A percentile compares a stretch with the other conserved stretches of the same genome.
Conservation (phyloP, 2,888 invertebrate genomes). For the Eulithis testata region DNA sequence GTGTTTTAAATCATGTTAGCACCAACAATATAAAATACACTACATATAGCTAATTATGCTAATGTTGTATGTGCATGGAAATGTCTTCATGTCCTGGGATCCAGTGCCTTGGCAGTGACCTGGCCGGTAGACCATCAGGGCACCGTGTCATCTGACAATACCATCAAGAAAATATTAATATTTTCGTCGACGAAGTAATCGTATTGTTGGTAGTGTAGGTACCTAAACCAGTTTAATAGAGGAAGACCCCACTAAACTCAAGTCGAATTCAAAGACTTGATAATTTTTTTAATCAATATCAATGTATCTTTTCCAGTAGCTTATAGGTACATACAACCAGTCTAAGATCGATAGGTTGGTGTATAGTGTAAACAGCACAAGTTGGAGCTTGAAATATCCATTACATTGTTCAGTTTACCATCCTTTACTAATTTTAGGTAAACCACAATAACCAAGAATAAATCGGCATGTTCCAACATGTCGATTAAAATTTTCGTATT, state of each 20-base stretch:
- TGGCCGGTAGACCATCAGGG: slow-evolving; percentile 40
- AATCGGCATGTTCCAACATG: slow-evolving; percentile 28
- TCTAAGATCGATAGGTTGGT: too few species aligned
- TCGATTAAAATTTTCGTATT: slow-evolving; percentile 11
- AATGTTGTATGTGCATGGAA: slow-evolving; percentile 32
- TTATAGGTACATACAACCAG: too few species aligned
- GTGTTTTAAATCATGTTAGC: slow-evolving; percentile 1
- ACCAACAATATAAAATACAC: slow-evolving; percentile 12
- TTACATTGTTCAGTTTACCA: slow-evolving; percentile 1
- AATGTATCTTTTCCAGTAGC: too few species aligned
- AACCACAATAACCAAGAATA: slow-evolving; percentile 10
- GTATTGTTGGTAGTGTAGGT: not conserved
- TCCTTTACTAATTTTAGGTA: not conserved
- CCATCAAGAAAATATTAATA: slow-evolving; percentile 43
- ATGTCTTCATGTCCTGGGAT: slow-evolving; percentile 48
- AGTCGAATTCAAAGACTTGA: too few species aligned
- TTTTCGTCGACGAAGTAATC: slow-evolving; percentile 5
- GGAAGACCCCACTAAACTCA: too few species aligned
- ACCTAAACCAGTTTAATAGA: too few species aligned
- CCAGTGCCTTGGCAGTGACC: slow-evolving; percentile 42
- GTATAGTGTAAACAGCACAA: not conserved
- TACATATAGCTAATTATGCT: slow-evolving; percentile 22
- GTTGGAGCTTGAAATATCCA: slow-evolving; percentile 1
- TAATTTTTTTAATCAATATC: too few species aligned
- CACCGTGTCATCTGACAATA: slow-evolving; percentile 44